Evolutionary conservation across 2,113 vertebrate species (phyloP).

Genomic region (Potamarius usumacintae): DNA sequence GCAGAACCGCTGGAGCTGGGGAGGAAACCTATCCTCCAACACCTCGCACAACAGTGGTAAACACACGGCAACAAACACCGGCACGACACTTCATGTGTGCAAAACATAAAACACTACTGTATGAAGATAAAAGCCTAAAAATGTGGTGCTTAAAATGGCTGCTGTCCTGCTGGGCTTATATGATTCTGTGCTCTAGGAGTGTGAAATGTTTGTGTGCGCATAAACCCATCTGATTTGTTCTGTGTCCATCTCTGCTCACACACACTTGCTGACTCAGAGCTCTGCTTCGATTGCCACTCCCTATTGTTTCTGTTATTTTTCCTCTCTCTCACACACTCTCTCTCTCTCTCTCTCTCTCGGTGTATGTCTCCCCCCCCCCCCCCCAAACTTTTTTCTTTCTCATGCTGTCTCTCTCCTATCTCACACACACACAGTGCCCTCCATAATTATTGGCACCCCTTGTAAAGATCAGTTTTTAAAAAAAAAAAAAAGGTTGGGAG

Average conservation of each 20-base stretch:
- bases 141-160: neutral
- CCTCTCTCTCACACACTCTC: slow-evolving; percentile 40
- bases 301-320: slow-evolving; percentile 67
- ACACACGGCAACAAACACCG: neutral
- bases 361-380: too few relatives aligned
- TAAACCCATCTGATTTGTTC: slow-evolving; percentile 52
- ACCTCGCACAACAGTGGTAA: slow-evolving; percentile 72
- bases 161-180: neutral
- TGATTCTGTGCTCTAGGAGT: neutral
- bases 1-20: slow-evolving; percentile 83
- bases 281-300: slow-evolving; percentile 64
- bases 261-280: slow-evolving; percentile 41
- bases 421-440: too few relatives aligned
- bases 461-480: too few relatives aligned
- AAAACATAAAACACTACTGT: neutral
- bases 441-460: too few relatives aligned
- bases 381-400: too few relatives aligned
- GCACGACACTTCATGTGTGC: neutral
- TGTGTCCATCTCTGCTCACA: slow-evolving; percentile 60
- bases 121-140: slow-evolving; percentile 64
- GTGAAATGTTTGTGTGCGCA: slow-evolving; percentile 39
- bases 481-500: too few relatives aligned
- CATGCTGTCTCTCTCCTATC: too few relatives aligned
- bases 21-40: slow-evolving; percentile 74
- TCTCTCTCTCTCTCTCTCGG: slow-evolving; percentile 6